Evolutionary conservation across 2,797 vertebrate genomes (phyloP), one percentile per base, ranked within the genome.

Genomic region (Coracias cyanogaster): DNA sequence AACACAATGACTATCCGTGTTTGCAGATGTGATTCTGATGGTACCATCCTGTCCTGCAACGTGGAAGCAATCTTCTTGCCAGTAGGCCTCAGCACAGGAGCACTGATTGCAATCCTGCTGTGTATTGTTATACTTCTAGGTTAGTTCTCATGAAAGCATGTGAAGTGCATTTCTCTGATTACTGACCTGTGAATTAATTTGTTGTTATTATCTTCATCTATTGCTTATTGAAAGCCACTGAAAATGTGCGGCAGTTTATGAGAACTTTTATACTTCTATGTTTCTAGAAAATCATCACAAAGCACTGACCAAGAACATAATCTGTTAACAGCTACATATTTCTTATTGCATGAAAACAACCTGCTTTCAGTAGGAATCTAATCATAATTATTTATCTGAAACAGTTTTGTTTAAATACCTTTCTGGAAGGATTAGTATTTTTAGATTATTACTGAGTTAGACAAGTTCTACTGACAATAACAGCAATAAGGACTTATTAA

Each of bases 71-170:
- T 99, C 96, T 99, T 99, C 92, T 98, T 99, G 52, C 99, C 99
- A 11, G 99, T 99, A 33, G 99, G 99, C 66, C 99, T 99, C 76
- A 99, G 99, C 98, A 99, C 99, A 1, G 99, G 99, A 45, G 99
- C 99, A 2, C 97, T 99, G 96, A 98, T 99, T 61, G 99, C 99
- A 95, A 99, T 99, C 92, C 98, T 99, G 28, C 97, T 99, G 62
- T 99, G 99, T 90, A 99, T 99, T 94, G 80, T 99, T 96, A 99
- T 99, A 97, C 98, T 99, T 54, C 97, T 99, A 97, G 99, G 99
- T 99, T 93, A 98, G 99, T 98, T 83, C 61, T 52, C 55, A 5
- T 60, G 35, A 82, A 86, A 74, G 7, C 12, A 12, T 22, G 26
- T 17, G 26, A 66, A 67, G 5, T 25, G 4, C 3, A 13, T 80